Base-by-base conservation (phyloP, 2,113 vertebrate genomes). In the Psilopogon haemacephalus region DNA sequence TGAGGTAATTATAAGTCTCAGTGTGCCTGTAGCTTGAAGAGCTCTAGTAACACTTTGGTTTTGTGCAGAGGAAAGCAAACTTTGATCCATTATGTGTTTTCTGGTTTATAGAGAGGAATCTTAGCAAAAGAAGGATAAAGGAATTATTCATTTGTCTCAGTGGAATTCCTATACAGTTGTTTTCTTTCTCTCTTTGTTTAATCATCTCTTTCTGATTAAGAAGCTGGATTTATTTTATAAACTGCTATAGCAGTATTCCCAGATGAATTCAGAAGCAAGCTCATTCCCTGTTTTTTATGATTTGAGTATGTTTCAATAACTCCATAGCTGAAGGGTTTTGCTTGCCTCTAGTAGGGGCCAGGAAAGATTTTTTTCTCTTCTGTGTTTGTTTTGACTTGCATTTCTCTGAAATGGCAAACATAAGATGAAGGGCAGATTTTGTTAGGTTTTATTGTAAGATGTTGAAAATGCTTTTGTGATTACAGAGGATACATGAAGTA, bases 201-300 rank as follows among this genome's bases (percentile, higher is more conserved):
- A 40, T 69, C 8, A 16, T 78, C 30, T 88, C 11, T 88, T 80
- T 93, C 56, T 16, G 28, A 60, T 77, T 55, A 56, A 84, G 32
- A 46, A 54, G 26, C 2, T 60, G 27, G 14, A 60, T 70, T 88
- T 67, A 60, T 83, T 86, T 68, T 67, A 14, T 67, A 86, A 15
- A 48, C 13, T 55, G 6, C 4, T 73, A 17, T 63, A 65, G 24
- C 26, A 44, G 1, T 63, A 63, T 63, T 55, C 85, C 30, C 64
- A 80, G 35, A 30, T 70, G 30, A 76, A 24, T 21, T 42, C 38
- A 30, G 16, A 81, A 68, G 30, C 37, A 76, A 40, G 8, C 8
- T 60, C 28, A 33, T 84, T 20, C 0, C 0, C 19, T 63, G 2
- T 0, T 40, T 84, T 65, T 86, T 73, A 42, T 40, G 9, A 11